Conservation (phyloP, 2,888 invertebrate genomes). For the Drosophila picticornis region DNA sequence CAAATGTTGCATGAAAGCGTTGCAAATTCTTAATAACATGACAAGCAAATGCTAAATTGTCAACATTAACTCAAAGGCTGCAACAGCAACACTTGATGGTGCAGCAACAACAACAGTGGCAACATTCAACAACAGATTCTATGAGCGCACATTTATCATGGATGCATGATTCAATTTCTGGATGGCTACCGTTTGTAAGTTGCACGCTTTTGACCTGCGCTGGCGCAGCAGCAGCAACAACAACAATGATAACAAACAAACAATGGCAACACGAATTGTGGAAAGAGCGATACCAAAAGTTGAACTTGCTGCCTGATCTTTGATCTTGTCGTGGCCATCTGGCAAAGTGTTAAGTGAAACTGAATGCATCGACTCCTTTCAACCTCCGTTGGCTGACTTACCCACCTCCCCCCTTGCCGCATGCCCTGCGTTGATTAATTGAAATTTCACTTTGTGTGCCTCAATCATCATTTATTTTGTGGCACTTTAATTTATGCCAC, state of each 20-base stretch:
- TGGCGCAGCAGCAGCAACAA: constrained; percentile 34
- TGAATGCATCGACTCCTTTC: constrained; percentile 3
- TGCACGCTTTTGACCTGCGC: constrained; percentile 77
- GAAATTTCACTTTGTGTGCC: constrained; percentile 63
- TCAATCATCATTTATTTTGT: constrained; percentile 50
- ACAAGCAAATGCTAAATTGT: constrained; percentile 75
- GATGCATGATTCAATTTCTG: constrained; percentile 37
- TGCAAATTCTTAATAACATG: constrained; percentile 72
- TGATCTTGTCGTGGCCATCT: constrained; percentile 67
- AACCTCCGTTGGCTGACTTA: not conserved
- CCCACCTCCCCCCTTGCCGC: not conserved
- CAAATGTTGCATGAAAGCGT: constrained; percentile 76
- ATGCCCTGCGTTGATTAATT: constrained; percentile 57
- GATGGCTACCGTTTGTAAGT: constrained; percentile 66
- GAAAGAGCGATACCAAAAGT: constrained; percentile 35
- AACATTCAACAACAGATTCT: constrained; percentile 36
- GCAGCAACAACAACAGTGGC: constrained; percentile 34
- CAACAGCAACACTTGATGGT: not conserved
- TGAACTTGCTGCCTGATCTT: constrained; percentile 73
- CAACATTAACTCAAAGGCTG: constrained; percentile 60
- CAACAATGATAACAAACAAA: constrained; percentile 30
- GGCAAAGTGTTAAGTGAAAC: constrained; percentile 67
- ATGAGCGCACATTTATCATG: constrained; percentile 67
- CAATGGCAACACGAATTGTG: constrained; percentile 70
- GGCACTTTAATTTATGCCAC: constrained; percentile 54